Evolutionary conservation across 2,888 invertebrate species (phyloP).

Genomic region (Stenodema calcarata): DNA sequence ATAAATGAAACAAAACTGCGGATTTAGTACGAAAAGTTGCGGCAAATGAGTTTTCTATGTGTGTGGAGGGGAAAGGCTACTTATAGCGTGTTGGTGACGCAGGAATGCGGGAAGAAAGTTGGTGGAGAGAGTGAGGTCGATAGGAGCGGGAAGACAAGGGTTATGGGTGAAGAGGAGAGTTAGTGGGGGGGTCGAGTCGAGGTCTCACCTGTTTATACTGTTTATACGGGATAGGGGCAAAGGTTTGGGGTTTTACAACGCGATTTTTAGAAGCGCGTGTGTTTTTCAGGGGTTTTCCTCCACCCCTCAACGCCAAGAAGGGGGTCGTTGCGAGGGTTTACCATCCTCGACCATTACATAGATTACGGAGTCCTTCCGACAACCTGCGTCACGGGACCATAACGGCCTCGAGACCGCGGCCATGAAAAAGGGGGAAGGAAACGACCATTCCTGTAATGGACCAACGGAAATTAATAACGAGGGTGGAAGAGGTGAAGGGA

Average conservation of each 20-base stretch:
- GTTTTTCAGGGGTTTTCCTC: background rate
- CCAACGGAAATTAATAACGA: slow-evolving; percentile 36
- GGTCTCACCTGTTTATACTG: background rate
- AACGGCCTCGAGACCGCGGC: background rate
- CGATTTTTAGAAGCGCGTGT: background rate
- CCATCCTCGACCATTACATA: slow-evolving; percentile 20
- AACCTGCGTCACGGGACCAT: background rate
- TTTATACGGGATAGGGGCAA: background rate
- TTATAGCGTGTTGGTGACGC: background rate
- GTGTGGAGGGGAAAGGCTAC: background rate
- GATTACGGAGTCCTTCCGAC: slow-evolving; percentile 33
- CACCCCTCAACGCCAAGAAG: no score
- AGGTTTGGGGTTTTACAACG: background rate
- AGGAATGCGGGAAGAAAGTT: background rate
- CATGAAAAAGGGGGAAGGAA: background rate
- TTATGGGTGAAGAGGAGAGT: no score
- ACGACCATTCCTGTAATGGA: slow-evolving; percentile 38
- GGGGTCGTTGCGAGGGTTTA: background rate
- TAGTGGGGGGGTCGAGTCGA: background rate
- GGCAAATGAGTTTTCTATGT: no score
- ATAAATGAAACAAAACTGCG: no score
- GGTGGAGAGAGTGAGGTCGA: background rate
- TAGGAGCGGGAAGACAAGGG: background rate
- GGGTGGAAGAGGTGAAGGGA: no score
- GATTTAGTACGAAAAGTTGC: background rate